A percentile compares a stretch with the other conserved stretches of the same genome.
These are phyloP conservation scores for Bothrops jararaca DNA, from an alignment of 2,113 vertebrate species.

Conservation along the genomic window DNA sequence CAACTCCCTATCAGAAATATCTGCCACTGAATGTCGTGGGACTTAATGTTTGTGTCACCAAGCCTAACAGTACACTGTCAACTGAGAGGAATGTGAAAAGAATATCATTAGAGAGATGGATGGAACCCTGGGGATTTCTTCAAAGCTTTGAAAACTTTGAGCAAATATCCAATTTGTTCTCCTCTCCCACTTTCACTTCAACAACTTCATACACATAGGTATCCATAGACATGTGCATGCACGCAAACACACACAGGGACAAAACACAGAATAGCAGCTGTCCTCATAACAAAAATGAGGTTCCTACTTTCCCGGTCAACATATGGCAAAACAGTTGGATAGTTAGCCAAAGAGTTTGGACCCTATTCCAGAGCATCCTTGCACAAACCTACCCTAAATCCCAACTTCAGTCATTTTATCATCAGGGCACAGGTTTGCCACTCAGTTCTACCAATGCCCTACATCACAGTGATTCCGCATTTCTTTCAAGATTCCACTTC, in stretches of 20 bases:
- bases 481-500: conserved; percentile 25
- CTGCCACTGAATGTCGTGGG: neutral
- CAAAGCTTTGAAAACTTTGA: conserved; percentile 43
- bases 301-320: conserved; percentile 51
- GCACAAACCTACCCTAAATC: conserved; percentile 47
- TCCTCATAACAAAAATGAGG: conserved; percentile 39
- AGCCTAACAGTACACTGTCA: neutral
- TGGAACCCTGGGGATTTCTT: neutral
- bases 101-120: neutral
- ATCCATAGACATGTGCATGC: neutral
- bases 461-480: conserved; percentile 43
- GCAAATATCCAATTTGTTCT: conserved; percentile 47
- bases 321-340: conserved; percentile 23
- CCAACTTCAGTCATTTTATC: conserved; percentile 21
- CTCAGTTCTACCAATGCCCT: conserved; percentile 48
- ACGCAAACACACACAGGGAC: neutral
- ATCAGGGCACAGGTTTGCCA: neutral
- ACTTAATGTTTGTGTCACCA: neutral
- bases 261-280: conserved; percentile 8
- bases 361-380: conserved; percentile 23
- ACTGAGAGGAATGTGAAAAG: conserved; percentile 33
- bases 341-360: conserved; percentile 37
- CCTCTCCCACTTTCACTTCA: conserved; percentile 62
- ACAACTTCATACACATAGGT: conserved; percentile 46
- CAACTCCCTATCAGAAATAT: neutral